phyloP scores from a whole-genome alignment of 2,113 vertebrate genomes.

The Coturnix japonica region DNA sequence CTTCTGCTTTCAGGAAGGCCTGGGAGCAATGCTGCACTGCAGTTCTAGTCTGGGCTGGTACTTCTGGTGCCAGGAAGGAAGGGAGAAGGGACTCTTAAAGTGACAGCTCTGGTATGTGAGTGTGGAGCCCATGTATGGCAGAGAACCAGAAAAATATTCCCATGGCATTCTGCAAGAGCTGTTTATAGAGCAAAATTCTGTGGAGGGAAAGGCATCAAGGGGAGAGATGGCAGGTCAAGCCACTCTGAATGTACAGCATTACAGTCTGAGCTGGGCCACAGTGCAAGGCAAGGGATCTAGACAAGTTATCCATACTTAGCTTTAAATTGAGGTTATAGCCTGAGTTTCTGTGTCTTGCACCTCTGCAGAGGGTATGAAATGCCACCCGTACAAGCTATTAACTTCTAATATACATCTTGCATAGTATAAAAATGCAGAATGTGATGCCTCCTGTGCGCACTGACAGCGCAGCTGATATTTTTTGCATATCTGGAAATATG shows the following conservation, averaged over 20 bases:
- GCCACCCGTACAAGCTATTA: not conserved
- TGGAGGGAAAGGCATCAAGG: not conserved
- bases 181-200: not conserved
- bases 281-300: not conserved
- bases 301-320: not conserved
- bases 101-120: not conserved
- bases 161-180: not conserved
- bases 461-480: not conserved
- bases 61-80: slow-evolving; percentile 1
- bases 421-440: not conserved
- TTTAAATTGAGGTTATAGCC: not conserved
- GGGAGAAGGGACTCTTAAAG: not conserved
- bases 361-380: fast-evolving
- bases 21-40: not conserved
- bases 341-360: not conserved
- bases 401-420: not conserved
- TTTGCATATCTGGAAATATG: not conserved
- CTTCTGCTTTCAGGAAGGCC: not conserved
- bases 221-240: not conserved
- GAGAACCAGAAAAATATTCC: not conserved
- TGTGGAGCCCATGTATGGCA: not conserved
- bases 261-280: not conserved
- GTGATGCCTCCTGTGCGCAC: not conserved
- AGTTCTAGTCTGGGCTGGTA: not conserved
- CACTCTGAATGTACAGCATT: not conserved